Evolutionary conservation across 1,140 invertebrate species (phyloP).

Genomic region (Drosophila jambulina): DNA sequence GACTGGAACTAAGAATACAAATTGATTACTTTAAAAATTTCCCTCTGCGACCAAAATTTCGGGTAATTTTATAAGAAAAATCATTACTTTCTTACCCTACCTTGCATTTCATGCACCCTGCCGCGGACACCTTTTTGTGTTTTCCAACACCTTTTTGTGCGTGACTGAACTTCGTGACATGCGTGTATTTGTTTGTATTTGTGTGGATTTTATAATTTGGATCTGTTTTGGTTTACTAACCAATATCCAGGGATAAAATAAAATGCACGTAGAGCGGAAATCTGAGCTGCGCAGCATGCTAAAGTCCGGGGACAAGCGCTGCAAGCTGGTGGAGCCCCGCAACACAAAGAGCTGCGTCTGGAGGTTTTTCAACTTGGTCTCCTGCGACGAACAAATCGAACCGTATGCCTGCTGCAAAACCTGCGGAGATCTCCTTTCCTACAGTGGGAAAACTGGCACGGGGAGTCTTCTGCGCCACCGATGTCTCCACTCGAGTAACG

Average conservation of each 20-base stretch:
- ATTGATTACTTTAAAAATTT: too few relatives aligned
- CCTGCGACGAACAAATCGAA: conserved; percentile 66
- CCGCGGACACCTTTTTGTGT: background rate
- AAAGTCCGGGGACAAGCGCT: conserved; percentile 66
- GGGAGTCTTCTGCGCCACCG: conserved; percentile 70
- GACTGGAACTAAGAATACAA: too few relatives aligned
- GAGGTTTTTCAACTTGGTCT: conserved; percentile 73
- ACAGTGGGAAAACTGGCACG: conserved; percentile 71
- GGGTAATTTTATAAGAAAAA: background rate
- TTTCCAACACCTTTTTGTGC: conserved; percentile 73
- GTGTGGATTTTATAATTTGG: conserved; percentile 46
- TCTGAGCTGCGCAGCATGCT: conserved; percentile 63
- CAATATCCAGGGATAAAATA: background rate
- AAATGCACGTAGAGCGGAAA: conserved; percentile 71
- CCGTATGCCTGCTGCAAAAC: conserved; percentile 74
- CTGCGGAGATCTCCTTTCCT: conserved; percentile 70
- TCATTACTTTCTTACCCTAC: background rate
- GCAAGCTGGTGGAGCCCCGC: conserved; percentile 66
- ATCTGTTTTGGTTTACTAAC: conserved; percentile 14
- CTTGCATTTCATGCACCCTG: conserved; percentile 1
- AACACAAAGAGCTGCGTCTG: conserved; percentile 75
- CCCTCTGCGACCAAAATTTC: too few relatives aligned
- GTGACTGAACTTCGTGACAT: conserved; percentile 76
- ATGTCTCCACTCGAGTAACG: conserved; percentile 72
- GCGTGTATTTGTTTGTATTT: conserved; percentile 53